Percentiles rank a stretch among this genome's conserved stretches.
These are phyloP conservation scores for Triplophysa rosa DNA, from an alignment of 2,113 vertebrate genomes.

Conservation along the genomic window DNA sequence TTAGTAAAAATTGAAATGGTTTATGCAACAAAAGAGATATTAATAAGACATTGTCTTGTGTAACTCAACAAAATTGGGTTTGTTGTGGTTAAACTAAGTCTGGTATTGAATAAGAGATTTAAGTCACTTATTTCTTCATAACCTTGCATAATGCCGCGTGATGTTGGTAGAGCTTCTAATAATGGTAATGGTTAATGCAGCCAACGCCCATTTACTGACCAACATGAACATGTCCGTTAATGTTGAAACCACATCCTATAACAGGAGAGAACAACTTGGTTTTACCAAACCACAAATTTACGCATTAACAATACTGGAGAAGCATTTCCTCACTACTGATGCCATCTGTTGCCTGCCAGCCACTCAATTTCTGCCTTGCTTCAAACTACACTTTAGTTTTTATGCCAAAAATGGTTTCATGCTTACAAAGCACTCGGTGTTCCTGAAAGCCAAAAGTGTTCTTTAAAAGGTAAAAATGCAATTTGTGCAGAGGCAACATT, in stretches of 20 bases:
- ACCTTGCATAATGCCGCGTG: background rate
- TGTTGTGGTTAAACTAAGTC: background rate
- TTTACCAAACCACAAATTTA: background rate
- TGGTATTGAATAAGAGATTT: background rate
- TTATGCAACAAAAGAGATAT: background rate
- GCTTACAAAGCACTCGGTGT: too few species aligned
- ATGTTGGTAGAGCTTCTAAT: background rate
- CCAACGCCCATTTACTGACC: background rate
- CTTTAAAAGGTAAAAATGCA: background rate
- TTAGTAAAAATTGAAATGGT: background rate
- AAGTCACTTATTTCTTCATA: background rate
- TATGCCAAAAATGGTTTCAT: background rate
- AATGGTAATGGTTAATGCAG: background rate
- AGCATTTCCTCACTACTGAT: background rate
- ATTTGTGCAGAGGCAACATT: constrained; percentile 1
- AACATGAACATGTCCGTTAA: constrained; percentile 27
- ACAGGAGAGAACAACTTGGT: constrained; percentile 43
- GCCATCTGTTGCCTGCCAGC: background rate
- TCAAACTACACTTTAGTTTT: background rate
- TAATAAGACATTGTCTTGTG: background rate
- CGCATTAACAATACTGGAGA: background rate
- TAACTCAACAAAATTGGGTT: background rate
- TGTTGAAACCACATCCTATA: constrained; percentile 65
- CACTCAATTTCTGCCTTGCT: background rate
- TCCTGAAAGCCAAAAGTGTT: background rate